phyloP scores from a whole-genome alignment of 1,140 invertebrate species.

The Leptoteleia sp. region DNA sequence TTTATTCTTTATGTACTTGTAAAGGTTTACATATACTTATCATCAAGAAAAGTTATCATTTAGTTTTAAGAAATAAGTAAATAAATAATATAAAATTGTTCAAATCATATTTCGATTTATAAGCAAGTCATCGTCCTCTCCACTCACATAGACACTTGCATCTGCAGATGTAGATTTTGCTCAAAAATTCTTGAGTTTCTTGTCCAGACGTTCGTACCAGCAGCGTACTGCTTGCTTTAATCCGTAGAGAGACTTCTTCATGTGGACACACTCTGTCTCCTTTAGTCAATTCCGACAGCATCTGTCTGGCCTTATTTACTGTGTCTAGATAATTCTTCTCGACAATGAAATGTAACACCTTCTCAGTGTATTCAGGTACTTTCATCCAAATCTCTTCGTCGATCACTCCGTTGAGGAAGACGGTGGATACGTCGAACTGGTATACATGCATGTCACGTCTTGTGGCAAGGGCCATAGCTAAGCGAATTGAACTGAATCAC shows the following conservation, averaged over 20 bases:
- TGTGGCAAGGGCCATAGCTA: slow-evolving; percentile 4
- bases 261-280: slow-evolving; percentile 14
- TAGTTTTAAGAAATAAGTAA: no score
- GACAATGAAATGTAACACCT: slow-evolving; percentile 1
- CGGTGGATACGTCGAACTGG: slow-evolving; percentile 5
- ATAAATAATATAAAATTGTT: no score
- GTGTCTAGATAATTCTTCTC: not conserved
- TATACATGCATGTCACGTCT: not conserved
- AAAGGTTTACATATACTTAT: no score
- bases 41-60: no score
- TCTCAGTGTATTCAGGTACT: not conserved
- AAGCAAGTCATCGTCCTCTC: not conserved
- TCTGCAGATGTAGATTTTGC: not conserved
- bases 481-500: slow-evolving; percentile 11
- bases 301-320: not conserved
- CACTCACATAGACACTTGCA: not conserved
- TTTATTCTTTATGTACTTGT: no score
- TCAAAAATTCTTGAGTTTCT: not conserved
- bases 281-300: not conserved
- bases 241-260: slow-evolving; percentile 16
- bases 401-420: slow-evolving; percentile 6
- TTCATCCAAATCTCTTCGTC: slow-evolving; percentile 16
- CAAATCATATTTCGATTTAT: no score
- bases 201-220: slow-evolving; percentile 7
- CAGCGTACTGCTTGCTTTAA: slow-evolving; percentile 6